Conservation (phyloP, 2,888 invertebrate species). For the Balanococcus diminutus region DNA sequence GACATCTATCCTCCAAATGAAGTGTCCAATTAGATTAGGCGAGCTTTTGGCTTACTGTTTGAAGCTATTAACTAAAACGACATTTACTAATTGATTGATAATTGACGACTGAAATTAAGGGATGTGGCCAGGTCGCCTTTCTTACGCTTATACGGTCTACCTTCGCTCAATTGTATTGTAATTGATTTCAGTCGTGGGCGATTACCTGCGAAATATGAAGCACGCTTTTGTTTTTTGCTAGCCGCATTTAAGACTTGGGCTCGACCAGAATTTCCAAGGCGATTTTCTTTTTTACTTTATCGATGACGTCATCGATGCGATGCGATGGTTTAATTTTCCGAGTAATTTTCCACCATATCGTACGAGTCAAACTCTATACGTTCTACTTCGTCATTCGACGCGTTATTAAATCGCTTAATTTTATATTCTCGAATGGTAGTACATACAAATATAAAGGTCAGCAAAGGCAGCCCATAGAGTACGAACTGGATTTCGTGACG, state of each 20-base stretch:
- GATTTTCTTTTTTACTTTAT: background rate
- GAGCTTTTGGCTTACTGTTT: background rate
- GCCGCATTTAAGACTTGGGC: no score
- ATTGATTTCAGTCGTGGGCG: background rate
- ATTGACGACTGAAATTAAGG: background rate
- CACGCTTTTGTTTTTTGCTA: no score
- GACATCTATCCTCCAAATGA: background rate
- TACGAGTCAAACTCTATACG: background rate
- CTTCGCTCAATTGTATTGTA: background rate
- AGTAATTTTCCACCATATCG: background rate
- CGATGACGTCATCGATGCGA: background rate
- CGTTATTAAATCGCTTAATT: background rate
- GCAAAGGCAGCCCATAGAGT: background rate
- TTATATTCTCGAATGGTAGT: no score
- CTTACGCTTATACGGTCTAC: background rate
- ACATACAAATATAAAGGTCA: no score
- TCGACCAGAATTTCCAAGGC: background rate
- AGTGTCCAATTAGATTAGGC: background rate
- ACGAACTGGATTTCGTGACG: background rate
- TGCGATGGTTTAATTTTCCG: background rate
- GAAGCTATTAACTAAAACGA: background rate
- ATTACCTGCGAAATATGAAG: background rate
- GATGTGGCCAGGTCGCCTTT: background rate
- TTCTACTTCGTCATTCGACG: background rate
- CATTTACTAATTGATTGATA: constrained; percentile 9